phyloP scores from a whole-genome alignment of 2,113 vertebrate genomes.

The Anoplopoma fimbria region DNA sequence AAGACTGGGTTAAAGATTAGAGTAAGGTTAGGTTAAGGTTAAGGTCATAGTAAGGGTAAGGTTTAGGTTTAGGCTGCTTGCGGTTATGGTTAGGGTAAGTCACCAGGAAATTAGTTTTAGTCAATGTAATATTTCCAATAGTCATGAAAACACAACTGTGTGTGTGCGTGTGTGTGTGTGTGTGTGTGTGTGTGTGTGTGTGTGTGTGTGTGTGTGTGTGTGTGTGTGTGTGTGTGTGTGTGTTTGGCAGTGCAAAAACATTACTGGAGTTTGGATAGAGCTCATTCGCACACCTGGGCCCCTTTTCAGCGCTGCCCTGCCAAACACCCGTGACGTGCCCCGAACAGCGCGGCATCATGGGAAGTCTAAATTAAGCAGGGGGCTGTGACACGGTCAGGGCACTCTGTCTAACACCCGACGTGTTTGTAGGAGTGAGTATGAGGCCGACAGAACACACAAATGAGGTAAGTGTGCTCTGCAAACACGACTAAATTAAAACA shows the following conservation, averaged over 20 bases:
- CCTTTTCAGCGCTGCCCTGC: constrained; percentile 39
- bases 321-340: constrained; percentile 46
- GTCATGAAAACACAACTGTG: neutral
- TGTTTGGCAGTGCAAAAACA: constrained; percentile 28
- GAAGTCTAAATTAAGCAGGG: constrained; percentile 59
- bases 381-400: constrained; percentile 38
- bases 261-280: constrained; percentile 23
- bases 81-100: too few relatives aligned
- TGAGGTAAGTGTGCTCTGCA: constrained; percentile 11
- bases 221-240: neutral
- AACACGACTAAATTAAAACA: constrained; percentile 19
- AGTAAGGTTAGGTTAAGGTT: too few relatives aligned
- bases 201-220: neutral
- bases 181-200: constrained; percentile 5
- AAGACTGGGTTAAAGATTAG: too few relatives aligned
- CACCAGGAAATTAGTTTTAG: too few relatives aligned
- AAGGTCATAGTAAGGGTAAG: too few relatives aligned
- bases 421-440: constrained; percentile 24
- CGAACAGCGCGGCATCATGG: constrained; percentile 49
- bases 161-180: neutral
- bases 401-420: neutral
- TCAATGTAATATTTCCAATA: too few relatives aligned
- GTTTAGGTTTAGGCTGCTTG: too few relatives aligned
- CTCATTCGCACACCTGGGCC: constrained; percentile 60
- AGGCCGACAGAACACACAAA: constrained; percentile 2